phyloP scores from a whole-genome alignment of 2,797 vertebrate species.

The Crocidura indochinensis region DNA sequence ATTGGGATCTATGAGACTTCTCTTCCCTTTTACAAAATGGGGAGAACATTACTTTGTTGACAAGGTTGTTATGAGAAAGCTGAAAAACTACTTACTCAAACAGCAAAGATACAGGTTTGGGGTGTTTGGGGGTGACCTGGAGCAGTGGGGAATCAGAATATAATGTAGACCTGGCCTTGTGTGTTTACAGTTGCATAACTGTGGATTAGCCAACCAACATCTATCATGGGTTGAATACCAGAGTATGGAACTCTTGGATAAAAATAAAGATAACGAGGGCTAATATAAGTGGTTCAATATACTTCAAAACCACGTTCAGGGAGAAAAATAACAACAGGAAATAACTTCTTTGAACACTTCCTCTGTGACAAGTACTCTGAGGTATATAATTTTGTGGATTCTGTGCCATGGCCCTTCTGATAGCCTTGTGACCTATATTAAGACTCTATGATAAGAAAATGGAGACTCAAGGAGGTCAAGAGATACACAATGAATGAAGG shows the following conservation, averaged over 20 bases:
- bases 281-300: background rate
- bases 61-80: constrained; percentile 12
- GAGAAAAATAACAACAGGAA: background rate
- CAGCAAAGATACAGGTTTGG: background rate
- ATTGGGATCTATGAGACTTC: background rate
- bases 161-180: background rate
- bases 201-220: background rate
- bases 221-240: background rate
- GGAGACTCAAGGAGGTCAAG: background rate
- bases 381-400: background rate
- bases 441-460: background rate
- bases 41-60: background rate
- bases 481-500: background rate
- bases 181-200: background rate
- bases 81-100: background rate
- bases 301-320: background rate
- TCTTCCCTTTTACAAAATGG: constrained; percentile 18
- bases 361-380: background rate
- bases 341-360: background rate
- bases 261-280: background rate
- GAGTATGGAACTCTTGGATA: background rate
- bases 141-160: background rate
- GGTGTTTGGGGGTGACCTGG: too few relatives aligned
- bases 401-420: background rate
- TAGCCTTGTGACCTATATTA: background rate